These are phyloP conservation scores for Eupeodes latifasciatus DNA, from an alignment of 2,888 invertebrate species.

Conservation along the genomic window DNA sequence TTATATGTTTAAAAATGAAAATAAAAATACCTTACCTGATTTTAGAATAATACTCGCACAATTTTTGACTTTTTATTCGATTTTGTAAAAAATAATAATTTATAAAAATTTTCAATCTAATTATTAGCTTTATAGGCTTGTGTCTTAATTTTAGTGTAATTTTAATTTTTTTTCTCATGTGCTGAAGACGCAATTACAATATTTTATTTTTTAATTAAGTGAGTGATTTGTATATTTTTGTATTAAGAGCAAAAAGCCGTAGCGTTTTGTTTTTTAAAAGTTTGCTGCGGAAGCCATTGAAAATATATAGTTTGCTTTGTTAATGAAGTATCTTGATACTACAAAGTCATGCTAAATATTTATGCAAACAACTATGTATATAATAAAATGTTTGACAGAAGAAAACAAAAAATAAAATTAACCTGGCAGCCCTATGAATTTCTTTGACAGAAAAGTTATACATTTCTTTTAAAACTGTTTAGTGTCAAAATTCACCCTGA, in stretches of 20 bases:
- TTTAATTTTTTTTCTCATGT: constrained; percentile 40
- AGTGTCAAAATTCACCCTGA: no score
- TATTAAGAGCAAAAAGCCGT: neutral
- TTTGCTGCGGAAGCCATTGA: neutral
- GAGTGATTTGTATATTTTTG: constrained; percentile 20
- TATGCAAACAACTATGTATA: neutral
- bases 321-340: constrained; percentile 6
- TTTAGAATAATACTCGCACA: neutral
- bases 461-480: no score
- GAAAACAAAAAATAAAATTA: neutral
- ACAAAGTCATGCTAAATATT: constrained; percentile 43
- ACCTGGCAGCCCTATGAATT: no score
- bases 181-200: constrained; percentile 75
- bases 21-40: constrained; percentile 17
- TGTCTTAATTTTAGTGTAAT: constrained; percentile 26
- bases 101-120: neutral
- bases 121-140: neutral
- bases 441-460: no score
- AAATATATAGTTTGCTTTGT: neutral
- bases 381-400: neutral
- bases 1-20: neutral
- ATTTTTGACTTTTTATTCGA: neutral
- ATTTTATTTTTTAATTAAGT: constrained; percentile 15
- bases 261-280: neutral
- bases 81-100: neutral